These are phyloP conservation scores for Hirtodrosophila histrioides DNA, from an alignment of 2,888 invertebrate species.

Conservation along the genomic window DNA sequence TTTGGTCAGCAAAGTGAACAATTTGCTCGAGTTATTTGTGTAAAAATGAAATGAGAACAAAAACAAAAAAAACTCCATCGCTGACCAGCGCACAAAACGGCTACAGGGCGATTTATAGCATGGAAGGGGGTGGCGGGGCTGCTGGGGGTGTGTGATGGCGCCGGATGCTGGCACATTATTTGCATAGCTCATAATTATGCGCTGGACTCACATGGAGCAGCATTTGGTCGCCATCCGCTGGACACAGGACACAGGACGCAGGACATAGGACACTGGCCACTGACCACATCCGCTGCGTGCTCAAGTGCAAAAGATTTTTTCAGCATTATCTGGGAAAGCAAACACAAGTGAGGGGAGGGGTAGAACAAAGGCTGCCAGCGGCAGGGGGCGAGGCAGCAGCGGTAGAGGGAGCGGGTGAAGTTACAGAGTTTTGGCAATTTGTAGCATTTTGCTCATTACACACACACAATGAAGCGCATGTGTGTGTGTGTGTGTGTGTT, in stretches of 20 bases:
- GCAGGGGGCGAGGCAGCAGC: not conserved
- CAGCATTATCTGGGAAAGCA: constrained; percentile 66
- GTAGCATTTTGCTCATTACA: constrained; percentile 74
- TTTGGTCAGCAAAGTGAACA: constrained; percentile 70
- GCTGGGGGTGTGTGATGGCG: not conserved
- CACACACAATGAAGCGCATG: constrained; percentile 33
- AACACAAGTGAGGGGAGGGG: constrained; percentile 21
- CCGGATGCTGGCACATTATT: constrained; percentile 50
- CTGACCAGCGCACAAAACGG: constrained; percentile 5
- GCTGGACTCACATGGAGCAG: constrained; percentile 26
- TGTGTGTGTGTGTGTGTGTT: constrained; percentile 1
- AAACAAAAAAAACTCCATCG: constrained; percentile 1
- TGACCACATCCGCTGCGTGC: constrained; percentile 42
- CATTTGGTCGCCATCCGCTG: constrained; percentile 1
- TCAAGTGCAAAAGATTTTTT: constrained; percentile 65
- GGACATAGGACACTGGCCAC: constrained; percentile 20
- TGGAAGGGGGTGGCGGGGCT: not conserved
- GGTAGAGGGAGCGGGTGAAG: not conserved
- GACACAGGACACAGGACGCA: constrained; percentile 18
- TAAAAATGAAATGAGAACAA: constrained; percentile 52
- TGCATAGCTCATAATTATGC: constrained; percentile 76
- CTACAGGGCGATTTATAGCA: constrained; percentile 13
- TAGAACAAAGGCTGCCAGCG: constrained; percentile 12
- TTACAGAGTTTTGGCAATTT: constrained; percentile 70
- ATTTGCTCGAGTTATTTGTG: constrained; percentile 70